phyloP scores from a whole-genome alignment of 2,113 vertebrate species.

The Kryptolebias marmoratus region DNA sequence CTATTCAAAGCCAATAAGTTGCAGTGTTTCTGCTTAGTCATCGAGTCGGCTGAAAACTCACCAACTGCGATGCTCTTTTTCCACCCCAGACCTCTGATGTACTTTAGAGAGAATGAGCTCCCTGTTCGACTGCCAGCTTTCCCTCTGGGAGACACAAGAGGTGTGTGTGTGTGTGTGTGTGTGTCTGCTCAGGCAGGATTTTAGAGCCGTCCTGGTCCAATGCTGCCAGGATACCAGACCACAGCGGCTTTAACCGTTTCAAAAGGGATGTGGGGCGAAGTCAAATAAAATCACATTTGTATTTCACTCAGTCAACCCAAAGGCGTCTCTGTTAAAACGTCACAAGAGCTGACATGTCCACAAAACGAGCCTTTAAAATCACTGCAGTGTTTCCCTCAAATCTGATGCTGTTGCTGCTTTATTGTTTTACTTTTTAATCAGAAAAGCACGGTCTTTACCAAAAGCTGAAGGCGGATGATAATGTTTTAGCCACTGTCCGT shows the following conservation, averaged over 20 bases:
- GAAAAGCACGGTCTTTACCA: too few relatives aligned
- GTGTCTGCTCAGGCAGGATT: constrained; percentile 6
- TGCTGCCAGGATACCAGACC: constrained; percentile 26
- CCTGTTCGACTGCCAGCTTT: constrained; percentile 72
- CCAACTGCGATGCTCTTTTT: constrained; percentile 71
- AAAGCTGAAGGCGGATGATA: too few relatives aligned
- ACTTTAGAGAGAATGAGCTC: constrained; percentile 65
- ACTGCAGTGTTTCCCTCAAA: too few relatives aligned
- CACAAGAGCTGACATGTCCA: neutral
- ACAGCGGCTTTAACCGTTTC: constrained; percentile 26
- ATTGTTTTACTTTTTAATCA: too few relatives aligned
- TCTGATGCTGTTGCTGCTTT: too few relatives aligned
- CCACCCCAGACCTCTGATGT: constrained; percentile 63
- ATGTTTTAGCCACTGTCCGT: too few relatives aligned
- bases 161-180: constrained; percentile 13
- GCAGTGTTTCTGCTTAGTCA: constrained; percentile 62
- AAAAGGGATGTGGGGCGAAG: neutral
- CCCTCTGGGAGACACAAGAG: constrained; percentile 31
- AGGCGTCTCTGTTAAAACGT: neutral
- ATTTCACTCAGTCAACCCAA: neutral
- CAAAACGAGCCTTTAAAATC: neutral
- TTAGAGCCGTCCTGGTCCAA: constrained; percentile 32
- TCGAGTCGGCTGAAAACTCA: constrained; percentile 57
- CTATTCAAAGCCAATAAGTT: constrained; percentile 42
- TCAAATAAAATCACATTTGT: constrained; percentile 27